These are phyloP conservation scores for Xestia sexstrigata DNA, from an alignment of 2,888 invertebrate genomes.

Conservation along the genomic window DNA sequence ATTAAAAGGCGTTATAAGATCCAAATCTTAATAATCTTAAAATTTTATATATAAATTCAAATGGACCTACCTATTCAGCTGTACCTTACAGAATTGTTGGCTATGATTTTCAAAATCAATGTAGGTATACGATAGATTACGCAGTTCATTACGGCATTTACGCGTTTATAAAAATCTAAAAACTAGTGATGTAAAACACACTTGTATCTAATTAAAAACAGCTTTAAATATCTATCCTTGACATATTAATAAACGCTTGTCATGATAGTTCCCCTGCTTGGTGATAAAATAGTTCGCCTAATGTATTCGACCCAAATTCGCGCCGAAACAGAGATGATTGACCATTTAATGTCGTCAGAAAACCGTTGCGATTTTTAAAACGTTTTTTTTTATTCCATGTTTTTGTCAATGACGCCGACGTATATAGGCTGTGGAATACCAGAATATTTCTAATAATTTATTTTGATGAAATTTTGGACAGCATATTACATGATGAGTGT, in stretches of 20 bases:
- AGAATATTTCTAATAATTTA: slow-evolving; percentile 19
- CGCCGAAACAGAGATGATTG: slow-evolving; percentile 83
- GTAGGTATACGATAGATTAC: neutral
- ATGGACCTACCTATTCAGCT: neutral
- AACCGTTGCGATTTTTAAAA: slow-evolving; percentile 80
- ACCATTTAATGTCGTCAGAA: slow-evolving; percentile 85
- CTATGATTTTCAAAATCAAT: neutral
- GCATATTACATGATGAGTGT: neutral
- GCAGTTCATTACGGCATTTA: neutral
- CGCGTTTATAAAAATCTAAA: neutral
- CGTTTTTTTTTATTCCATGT: slow-evolving; percentile 45
- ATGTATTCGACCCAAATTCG: slow-evolving; percentile 84
- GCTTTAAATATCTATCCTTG: slow-evolving; percentile 54
- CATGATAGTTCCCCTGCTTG: slow-evolving; percentile 64
- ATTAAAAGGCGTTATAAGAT: neutral
- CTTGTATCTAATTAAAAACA: slow-evolving; percentile 24
- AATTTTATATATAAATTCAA: neutral
- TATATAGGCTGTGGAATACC: neutral
- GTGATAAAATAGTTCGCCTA: slow-evolving; percentile 77
- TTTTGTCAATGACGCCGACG: slow-evolving; percentile 25
- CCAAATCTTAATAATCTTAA: neutral
- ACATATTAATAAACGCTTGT: slow-evolving; percentile 55
- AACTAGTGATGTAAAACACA: slow-evolving; percentile 6
- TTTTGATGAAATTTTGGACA: neutral
- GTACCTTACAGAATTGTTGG: neutral